Base-by-base conservation (phyloP, 1,140 invertebrate species). In the Ooceraea biroi region DNA sequence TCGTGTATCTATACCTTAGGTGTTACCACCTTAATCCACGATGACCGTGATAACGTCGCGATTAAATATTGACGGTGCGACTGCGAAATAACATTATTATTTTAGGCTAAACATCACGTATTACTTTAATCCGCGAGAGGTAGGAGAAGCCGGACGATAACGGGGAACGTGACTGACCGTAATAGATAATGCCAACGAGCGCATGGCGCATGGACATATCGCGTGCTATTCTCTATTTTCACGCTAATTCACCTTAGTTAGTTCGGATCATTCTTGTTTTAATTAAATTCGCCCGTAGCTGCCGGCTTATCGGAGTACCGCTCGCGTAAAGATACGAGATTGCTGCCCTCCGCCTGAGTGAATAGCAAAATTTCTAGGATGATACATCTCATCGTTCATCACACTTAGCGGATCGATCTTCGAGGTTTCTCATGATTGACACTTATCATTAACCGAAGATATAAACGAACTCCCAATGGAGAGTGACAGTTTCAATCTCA, bases 41-140 rank as follows among this genome's bases (percentile, higher is more conserved):
- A 52, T 85, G 65, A 60, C 76, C 74, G 30, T 57, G 57, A 65
- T 82, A 73, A 46, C 58, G 19, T 61, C 52, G 19, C 55, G 25
- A 71, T 85, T 84, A 71, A 83, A 76, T 52, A 60, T n/a, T 58
- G 52, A 86, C 25, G 36, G 36, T 36, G 27, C 19, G 46, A 60
- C 25, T 30, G 3, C 17, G 44, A 66, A 55, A 41, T 19, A n/a
- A 19, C 25, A 46, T 74, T 68, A 52, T 68, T 80, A 58, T 71
- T 80, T 80, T 80, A 1, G 19, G 30, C 25, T 22, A 48, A 80
- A 74, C 17, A 52, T 61, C 78, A 50, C 69, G 78, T 82, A 82
- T 71, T 36, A 57, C 74, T 41, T 25, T 61, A 82, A 74, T 61
- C 78, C 25, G 12, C 12, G 78, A 22, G 36, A 82, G 22, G 10